Base-by-base conservation (phyloP, 2,113 vertebrate genomes). In the Oceanodroma tethys region DNA sequence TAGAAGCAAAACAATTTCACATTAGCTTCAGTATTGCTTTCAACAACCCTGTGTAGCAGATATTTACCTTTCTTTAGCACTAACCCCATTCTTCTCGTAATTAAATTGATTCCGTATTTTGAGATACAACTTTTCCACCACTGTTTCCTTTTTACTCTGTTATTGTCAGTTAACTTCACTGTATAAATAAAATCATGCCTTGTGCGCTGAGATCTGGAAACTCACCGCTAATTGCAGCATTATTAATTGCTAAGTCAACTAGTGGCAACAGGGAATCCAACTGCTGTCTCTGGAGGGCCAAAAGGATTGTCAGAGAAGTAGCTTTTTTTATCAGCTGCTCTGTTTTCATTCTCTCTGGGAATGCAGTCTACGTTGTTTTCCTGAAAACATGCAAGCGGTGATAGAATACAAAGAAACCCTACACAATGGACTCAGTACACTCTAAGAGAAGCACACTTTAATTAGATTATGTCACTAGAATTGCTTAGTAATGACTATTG, bases 381-480 rank as follows among this genome's bases (percentile, higher is more conserved):
- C 56, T 86, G 53, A 68, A 73, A 83, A 89, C 58, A 74, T 11
- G 20, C 60, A 32, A 90, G 45, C 2, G 6, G 73, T 20, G 27
- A 45, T 23, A 55, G 84, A 60, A 87, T 20, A 63, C 43, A 71
- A 65, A 86, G 91, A 20, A 78, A 11, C 22, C 29, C 40, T 53
- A 19, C 0, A 2, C 68, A 62, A 72, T 1, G 58, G 67, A 71
- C 74, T 70, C 27, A 5, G 85, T 19, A 34, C 2, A 15, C 81
- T 84, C 40, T 23, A 32, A 63, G 42, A 55, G 90, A 91, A 68
- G 60, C 52, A 32, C 5, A 72, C 93, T 94, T 95, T 97, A 97
- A 97, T 97, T 95, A 95, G 73, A 95, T 94, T 90, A 95, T 94
- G 63, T 91, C 73, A 75, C 79, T 85, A 91, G 94, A 88, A 96